A percentile compares a stretch with the other conserved stretches of the same genome.
Conservation (phyloP, 1,140 invertebrate genomes). For the Drosophila erecta region DNA sequence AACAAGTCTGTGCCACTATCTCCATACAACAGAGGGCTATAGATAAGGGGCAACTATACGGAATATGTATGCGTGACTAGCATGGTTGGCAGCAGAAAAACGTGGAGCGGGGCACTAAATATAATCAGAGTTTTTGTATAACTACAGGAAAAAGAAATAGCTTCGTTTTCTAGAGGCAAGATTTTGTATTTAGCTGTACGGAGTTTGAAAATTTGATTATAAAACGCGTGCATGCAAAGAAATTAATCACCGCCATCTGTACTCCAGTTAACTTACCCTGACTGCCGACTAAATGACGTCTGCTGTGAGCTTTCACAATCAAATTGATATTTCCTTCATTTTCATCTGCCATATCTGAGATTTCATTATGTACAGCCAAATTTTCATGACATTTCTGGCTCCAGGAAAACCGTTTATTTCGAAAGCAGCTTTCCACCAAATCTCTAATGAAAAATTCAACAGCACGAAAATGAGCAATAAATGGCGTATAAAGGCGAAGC, state of each 20-base stretch:
- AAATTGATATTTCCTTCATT: slow-evolving; percentile 2
- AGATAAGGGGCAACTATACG: slow-evolving; percentile 35
- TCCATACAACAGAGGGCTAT: slow-evolving; percentile 16
- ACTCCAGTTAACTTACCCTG: background rate
- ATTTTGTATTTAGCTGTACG: background rate
- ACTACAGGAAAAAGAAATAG: background rate
- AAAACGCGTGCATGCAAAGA: too few relatives aligned
- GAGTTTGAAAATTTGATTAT: background rate
- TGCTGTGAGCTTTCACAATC: background rate
- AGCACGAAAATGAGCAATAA: slow-evolving; percentile 68
- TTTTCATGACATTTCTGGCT: slow-evolving; percentile 39
- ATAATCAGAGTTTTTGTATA: slow-evolving; percentile 36
- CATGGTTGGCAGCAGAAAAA: slow-evolving; percentile 12
- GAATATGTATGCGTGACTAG: background rate
- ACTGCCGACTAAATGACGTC: too few relatives aligned
- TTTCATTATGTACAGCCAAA: slow-evolving; percentile 31
- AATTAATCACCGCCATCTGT: too few relatives aligned
- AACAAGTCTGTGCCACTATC: slow-evolving; percentile 55
- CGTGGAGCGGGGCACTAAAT: slow-evolving; percentile 4
- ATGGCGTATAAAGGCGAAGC: slow-evolving; percentile 40
- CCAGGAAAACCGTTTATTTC: slow-evolving; percentile 48
- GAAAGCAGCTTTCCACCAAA: slow-evolving; percentile 38
- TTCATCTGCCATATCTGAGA: slow-evolving; percentile 31
- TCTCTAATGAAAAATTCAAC: slow-evolving; percentile 78
- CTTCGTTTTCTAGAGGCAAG: too few relatives aligned